A percentile compares a stretch with the other conserved stretches of the same genome.
Conservation (phyloP, 1,140 invertebrate species). For the Cotesia chilonis region DNA sequence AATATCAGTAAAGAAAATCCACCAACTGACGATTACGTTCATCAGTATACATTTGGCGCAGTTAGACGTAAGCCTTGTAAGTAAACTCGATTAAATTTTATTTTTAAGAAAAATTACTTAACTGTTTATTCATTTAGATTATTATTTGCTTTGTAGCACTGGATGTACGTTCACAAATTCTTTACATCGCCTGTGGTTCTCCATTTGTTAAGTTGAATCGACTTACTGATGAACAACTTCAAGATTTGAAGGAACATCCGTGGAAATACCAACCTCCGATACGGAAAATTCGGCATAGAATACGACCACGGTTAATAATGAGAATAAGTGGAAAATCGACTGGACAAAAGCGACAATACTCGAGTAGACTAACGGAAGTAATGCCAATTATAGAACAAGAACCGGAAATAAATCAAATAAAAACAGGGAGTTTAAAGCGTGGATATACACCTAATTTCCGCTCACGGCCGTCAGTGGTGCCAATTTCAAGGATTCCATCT, state of each 20-base stretch:
- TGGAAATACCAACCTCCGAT: constrained; percentile 47
- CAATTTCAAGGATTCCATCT: background rate
- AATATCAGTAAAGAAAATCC: constrained; percentile 59
- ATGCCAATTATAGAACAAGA: constrained; percentile 22
- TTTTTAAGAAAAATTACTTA: background rate
- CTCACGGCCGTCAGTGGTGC: background rate
- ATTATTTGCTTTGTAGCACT: constrained; percentile 44
- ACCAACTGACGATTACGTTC: constrained; percentile 55
- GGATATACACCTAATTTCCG: constrained; percentile 4
- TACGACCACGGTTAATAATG: constrained; percentile 40
- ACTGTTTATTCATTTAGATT: too few species aligned
- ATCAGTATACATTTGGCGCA: constrained; percentile 64
- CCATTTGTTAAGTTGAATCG: constrained; percentile 62
- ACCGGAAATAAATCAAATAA: background rate
- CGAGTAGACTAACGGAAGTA: constrained; percentile 17
- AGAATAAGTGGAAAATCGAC: constrained; percentile 13
- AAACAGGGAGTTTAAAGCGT: background rate
- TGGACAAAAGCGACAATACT: background rate
- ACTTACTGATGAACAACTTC: constrained; percentile 54
- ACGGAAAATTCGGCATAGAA: constrained; percentile 40
- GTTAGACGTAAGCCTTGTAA: constrained; percentile 56
- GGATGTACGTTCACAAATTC: constrained; percentile 54
- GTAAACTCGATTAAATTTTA: constrained; percentile 36
- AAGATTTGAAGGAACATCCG: constrained; percentile 53
- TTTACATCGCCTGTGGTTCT: constrained; percentile 60